Conservation (phyloP, 2,888 invertebrate species). For the Leucophora obtusa region DNA sequence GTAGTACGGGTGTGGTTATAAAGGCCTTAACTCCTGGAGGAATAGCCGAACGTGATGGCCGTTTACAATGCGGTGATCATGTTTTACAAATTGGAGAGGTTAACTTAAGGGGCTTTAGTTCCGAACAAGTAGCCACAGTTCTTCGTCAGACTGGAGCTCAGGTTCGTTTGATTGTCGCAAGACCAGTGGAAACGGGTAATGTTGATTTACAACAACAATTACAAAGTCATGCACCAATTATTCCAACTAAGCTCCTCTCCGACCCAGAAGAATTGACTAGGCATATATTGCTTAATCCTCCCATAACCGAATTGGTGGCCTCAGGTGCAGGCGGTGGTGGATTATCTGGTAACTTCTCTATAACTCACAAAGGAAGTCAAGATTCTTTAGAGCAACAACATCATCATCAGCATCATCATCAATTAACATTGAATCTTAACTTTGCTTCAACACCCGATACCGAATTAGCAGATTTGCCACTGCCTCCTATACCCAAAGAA, state of each 20-base stretch:
- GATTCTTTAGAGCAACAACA: constrained; percentile 30
- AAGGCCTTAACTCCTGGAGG: constrained; percentile 98
- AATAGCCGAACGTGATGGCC: constrained; percentile 96
- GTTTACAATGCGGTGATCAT: constrained; percentile 98
- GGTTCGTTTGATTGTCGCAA: constrained; percentile 93
- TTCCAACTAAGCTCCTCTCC: constrained; percentile 93
- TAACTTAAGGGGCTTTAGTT: constrained; percentile 96
- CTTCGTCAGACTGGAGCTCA: constrained; percentile 83
- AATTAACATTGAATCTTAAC: constrained; percentile 54
- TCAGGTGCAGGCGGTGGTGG: constrained; percentile 33
- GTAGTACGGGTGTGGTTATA: constrained; percentile 98
- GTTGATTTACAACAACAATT: constrained; percentile 85
- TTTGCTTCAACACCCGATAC: constrained; percentile 70
- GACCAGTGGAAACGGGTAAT: constrained; percentile 89
- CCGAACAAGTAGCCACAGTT: constrained; percentile 95
- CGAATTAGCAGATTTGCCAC: constrained; percentile 76
- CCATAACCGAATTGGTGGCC: neutral
- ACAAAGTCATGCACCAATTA: constrained; percentile 89
- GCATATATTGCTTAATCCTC: constrained; percentile 86
- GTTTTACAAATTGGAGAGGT: constrained; percentile 97
- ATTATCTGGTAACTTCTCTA: constrained; percentile 40
- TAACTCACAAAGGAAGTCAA: constrained; percentile 37
- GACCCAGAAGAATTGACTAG: constrained; percentile 94
- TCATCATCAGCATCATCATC: constrained; percentile 4
- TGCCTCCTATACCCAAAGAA: constrained; percentile 75